phyloP scores from a whole-genome alignment of 2,113 vertebrate species.

The Nipponia nippon region DNA sequence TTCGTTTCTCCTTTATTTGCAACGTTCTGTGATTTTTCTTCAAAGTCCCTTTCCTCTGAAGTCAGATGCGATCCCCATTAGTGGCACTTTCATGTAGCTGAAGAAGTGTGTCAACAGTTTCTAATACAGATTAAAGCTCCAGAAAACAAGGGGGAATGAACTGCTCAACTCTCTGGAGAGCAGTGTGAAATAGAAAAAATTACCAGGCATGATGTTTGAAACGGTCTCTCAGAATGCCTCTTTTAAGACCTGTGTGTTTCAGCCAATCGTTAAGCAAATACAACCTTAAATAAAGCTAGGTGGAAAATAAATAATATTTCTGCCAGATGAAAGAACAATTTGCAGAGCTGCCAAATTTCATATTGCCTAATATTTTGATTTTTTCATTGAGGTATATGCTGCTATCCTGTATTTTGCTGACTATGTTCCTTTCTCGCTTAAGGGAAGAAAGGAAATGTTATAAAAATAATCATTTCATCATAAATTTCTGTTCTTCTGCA shows the following conservation, averaged over 20 bases:
- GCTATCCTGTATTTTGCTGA: not conserved
- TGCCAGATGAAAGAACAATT: not conserved
- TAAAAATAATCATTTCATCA: not conserved
- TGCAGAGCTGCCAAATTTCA: not conserved
- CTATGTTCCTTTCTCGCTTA: not conserved
- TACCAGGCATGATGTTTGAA: not conserved
- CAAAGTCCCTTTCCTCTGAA: conserved; percentile 24
- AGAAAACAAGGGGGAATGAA: not conserved
- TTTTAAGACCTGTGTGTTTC: not conserved
- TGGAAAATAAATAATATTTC: not conserved
- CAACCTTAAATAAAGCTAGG: not conserved
- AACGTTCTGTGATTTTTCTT: conserved; percentile 23
- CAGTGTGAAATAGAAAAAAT: not conserved
- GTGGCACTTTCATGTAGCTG: not conserved
- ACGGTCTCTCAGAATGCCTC: not conserved
- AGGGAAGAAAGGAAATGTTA: not conserved
- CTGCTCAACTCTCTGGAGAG: not conserved
- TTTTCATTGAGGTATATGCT: not conserved
- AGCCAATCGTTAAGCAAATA: not conserved
- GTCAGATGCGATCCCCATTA: conserved; percentile 1
- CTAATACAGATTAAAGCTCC: conserved; percentile 30
- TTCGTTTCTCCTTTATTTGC: conserved; percentile 7
- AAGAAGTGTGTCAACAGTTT: conserved; percentile 6
- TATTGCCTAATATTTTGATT: not conserved
- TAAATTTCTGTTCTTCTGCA: not conserved